A percentile compares a stretch with the other conserved stretches of the same genome.
phyloP scores from a whole-genome alignment of 2,888 invertebrate genomes.

The Cheilosia scutellata region DNA sequence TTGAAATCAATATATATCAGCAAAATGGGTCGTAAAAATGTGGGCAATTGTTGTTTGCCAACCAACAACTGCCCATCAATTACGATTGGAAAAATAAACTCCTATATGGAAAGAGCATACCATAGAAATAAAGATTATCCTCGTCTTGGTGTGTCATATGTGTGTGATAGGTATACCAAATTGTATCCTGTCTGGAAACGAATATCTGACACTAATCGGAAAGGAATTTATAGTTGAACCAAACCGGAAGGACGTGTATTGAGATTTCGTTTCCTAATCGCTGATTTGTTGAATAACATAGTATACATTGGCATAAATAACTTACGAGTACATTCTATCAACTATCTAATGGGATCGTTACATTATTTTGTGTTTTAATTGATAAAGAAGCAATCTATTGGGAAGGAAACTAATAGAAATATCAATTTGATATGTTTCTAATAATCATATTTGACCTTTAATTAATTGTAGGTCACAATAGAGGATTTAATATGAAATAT shows the following conservation, averaged over 20 bases:
- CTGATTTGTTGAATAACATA: slow-evolving; percentile 19
- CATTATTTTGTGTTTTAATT: no score
- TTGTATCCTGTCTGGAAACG: background rate
- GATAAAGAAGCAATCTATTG: no score
- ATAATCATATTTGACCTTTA: no score
- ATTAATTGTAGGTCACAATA: no score
- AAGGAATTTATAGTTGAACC: slow-evolving; percentile 15
- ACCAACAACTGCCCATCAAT: slow-evolving; percentile 35
- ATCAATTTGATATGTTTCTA: no score
- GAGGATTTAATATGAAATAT: no score
- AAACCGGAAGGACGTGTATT: slow-evolving; percentile 14
- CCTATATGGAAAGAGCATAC: slow-evolving; percentile 10
- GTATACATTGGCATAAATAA: slow-evolving; percentile 13
- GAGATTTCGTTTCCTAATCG: slow-evolving; percentile 18
- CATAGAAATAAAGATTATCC: slow-evolving; percentile 2
- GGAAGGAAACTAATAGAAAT: no score
- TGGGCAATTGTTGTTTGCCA: slow-evolving; percentile 12
- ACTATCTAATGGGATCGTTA: background rate
- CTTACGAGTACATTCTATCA: background rate
- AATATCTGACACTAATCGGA: slow-evolving; percentile 24
- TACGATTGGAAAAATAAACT: slow-evolving; percentile 14
- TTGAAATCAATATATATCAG: background rate
- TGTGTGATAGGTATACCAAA: slow-evolving; percentile 13
- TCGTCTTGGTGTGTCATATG: slow-evolving; percentile 12
- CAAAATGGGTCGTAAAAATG: slow-evolving; percentile 12